Evolutionary conservation across 2,888 invertebrate genomes (phyloP).

Genomic region (Yponomeuta evonymella): DNA sequence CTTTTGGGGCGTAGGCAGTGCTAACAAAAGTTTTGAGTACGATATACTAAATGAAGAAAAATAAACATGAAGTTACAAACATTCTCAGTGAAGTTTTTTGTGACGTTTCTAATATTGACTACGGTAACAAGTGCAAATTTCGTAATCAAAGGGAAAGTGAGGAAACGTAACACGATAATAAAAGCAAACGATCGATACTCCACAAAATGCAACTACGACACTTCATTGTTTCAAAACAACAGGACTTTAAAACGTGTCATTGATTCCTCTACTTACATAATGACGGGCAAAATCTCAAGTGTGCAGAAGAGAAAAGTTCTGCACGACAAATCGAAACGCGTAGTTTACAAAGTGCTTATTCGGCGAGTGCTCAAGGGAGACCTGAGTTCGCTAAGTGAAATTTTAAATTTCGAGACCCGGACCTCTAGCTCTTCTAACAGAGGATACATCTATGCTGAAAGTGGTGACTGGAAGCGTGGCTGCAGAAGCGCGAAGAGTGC

Average conservation of each 20-base stretch:
- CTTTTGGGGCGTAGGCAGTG: neutral
- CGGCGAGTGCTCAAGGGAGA: slow-evolving; percentile 67
- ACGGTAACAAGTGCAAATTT: slow-evolving; percentile 44
- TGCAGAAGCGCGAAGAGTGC: slow-evolving; percentile 34
- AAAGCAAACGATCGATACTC: slow-evolving; percentile 53
- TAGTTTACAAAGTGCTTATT: slow-evolving; percentile 65
- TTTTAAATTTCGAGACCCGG: slow-evolving; percentile 62
- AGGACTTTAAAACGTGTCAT: slow-evolving; percentile 56
- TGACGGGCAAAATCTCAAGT: slow-evolving; percentile 69
- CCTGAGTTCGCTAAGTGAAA: slow-evolving; percentile 57
- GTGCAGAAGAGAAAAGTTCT: slow-evolving; percentile 45
- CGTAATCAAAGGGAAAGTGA: slow-evolving; percentile 60
- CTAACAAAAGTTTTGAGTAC: neutral
- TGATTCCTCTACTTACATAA: slow-evolving; percentile 62
- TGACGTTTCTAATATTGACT: slow-evolving; percentile 1
- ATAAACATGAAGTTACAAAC: slow-evolving; percentile 5
- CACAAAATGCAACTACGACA: slow-evolving; percentile 54
- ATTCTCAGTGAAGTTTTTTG: slow-evolving; percentile 8
- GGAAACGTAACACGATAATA: slow-evolving; percentile 65
- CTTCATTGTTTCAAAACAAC: slow-evolving; percentile 61
- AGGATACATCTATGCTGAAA: slow-evolving; percentile 58
- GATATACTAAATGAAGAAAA: neutral
- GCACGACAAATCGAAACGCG: slow-evolving; percentile 43
- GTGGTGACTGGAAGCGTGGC: slow-evolving; percentile 43
- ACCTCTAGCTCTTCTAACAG: slow-evolving; percentile 60